Evolutionary conservation across 2,888 invertebrate genomes (phyloP), one percentile per base, ranked within the genome.

Genomic region (Antheraea assamensis): DNA sequence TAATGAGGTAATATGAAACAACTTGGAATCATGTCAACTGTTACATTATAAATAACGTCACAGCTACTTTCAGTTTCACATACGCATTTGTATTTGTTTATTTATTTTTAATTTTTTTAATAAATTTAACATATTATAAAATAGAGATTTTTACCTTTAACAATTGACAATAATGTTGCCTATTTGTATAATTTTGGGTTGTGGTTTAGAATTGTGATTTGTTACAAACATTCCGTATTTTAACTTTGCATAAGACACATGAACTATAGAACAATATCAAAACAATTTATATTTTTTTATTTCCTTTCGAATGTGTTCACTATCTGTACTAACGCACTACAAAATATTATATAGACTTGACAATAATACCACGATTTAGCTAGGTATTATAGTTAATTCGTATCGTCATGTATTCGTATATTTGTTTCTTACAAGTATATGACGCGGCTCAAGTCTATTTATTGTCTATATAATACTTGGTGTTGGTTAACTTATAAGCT

Each of bases 131-230:
- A 84, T 83, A 81, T 64, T 30, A 64, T 85, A 83, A 83, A 86
- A 85, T 84, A 86, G 86, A 85, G 82, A 80, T 76, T 82, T 78
- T 81, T 75, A 82, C 82, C 80, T 80, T 79, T 82, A 91, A 91
- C 91, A 91, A 91, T 90, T 91, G 91, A 91, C 92, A 88, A 88
- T 84, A 86, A 79, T 83, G 58, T 85, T 85, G 84, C 83, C 85
- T 88, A 80, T 79, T 77, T 78, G 79, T 79, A 61, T 84, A 82
- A 80, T 80, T 78, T 80, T 84, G 86, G n/a, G 81, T 85, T 84
- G 84, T 85, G 80, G 74, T 77, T 76, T 75, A 73, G 72, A 75
- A n/a, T 66, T 75, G 73, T 71, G 74, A 72, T 80, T 73, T 76
- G 52, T 77, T 70, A 76, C 74, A 70, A 80, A 79, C 79, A 76